Percentiles rank a stretch among this genome's conserved stretches.
phyloP scores from a whole-genome alignment of 2,113 vertebrate species.

The Myodes glareolus region DNA sequence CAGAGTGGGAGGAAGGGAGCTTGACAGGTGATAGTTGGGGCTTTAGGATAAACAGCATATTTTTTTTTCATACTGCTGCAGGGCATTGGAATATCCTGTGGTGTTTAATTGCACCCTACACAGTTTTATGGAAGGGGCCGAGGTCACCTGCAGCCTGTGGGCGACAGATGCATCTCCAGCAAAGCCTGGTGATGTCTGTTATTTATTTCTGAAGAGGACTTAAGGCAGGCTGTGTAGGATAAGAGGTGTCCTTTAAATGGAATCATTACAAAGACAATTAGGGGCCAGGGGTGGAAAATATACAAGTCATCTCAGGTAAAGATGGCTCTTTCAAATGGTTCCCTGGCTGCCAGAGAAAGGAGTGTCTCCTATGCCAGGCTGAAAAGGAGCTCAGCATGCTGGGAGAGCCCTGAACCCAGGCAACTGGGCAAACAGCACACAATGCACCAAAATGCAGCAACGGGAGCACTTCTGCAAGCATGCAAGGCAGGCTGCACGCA shows the following conservation, averaged over 20 bases:
- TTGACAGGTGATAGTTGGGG: constrained; percentile 53
- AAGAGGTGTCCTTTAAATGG: neutral
- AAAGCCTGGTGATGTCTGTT: neutral
- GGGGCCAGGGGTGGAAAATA: neutral
- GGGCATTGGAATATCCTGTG: neutral
- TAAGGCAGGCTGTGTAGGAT: neutral
- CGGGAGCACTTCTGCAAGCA: neutral
- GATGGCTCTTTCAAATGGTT: neutral
- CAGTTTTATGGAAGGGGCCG: neutral
- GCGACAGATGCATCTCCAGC: neutral
- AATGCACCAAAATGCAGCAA: rapidly evolving
- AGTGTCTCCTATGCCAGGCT: neutral
- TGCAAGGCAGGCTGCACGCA: neutral
- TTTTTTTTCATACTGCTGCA: neutral
- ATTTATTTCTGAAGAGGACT: constrained; percentile 54
- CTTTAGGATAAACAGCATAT: constrained; percentile 14
- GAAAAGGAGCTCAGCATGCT: neutral
- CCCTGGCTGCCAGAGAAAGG: neutral
- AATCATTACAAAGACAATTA: constrained; percentile 30
- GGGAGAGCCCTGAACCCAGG: rapidly evolving
- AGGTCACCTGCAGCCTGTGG: neutral
- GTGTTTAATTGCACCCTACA: constrained; percentile 1
- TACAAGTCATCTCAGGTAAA: neutral
- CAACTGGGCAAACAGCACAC: neutral
- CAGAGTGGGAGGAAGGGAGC: constrained; percentile 62